These are phyloP conservation scores for Sakesphorus luctuosus DNA, from an alignment of 2,113 vertebrate genomes.

Conservation along the genomic window DNA sequence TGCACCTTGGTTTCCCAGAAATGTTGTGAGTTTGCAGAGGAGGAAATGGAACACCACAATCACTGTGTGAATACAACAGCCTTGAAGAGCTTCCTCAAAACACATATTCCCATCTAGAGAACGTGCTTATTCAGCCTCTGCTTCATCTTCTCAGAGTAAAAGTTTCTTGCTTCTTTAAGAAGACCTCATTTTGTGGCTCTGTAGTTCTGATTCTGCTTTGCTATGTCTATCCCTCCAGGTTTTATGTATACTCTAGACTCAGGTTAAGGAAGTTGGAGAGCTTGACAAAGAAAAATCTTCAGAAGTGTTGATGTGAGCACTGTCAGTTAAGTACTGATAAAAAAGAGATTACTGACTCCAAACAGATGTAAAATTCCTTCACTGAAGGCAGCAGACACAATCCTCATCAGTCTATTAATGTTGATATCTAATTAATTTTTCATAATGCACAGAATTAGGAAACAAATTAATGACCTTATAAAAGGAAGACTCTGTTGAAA, in stretches of 20 bases:
- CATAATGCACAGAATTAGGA: neutral
- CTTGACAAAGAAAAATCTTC: neutral
- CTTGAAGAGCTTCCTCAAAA: neutral
- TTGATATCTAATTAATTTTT: neutral
- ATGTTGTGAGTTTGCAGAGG: neutral
- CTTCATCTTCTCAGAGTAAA: neutral
- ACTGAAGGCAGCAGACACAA: neutral
- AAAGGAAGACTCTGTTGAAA: neutral
- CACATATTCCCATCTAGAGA: neutral
- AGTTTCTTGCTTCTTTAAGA: neutral
- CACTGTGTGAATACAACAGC: neutral
- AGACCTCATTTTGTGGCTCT: neutral
- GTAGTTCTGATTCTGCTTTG: neutral
- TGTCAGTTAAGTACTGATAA: neutral
- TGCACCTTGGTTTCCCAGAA: fast-evolving
- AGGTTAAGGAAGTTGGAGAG: neutral
- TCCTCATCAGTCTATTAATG: neutral
- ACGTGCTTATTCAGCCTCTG: neutral
- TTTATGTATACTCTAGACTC: neutral
- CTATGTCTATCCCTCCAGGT: neutral
- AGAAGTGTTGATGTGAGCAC: neutral
- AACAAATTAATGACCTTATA: neutral
- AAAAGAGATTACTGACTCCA: neutral
- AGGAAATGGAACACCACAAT: neutral
- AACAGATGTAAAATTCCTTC: neutral